Percentiles rank a stretch among this genome's conserved stretches.
Evolutionary conservation across 1,140 invertebrate species (phyloP).

Genomic region (Anastrepha ludens): DNA sequence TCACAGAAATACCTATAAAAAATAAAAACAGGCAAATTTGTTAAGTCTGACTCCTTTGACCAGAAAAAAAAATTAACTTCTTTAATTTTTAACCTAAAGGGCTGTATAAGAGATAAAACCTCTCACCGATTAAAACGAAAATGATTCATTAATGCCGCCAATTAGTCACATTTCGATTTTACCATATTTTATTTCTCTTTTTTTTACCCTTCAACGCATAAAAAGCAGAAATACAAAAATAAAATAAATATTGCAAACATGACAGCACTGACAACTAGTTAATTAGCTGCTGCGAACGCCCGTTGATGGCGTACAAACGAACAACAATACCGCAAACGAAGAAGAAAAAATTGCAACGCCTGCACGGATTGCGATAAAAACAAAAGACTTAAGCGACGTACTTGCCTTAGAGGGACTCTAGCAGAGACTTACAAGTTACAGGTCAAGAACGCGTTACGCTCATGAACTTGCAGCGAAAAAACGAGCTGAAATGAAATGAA

Average conservation of each 20-base stretch:
- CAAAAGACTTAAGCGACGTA: slow-evolving; percentile 56
- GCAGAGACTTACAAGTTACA: not conserved
- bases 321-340: not conserved
- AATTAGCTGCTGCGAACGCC: slow-evolving; percentile 13
- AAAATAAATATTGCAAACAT: slow-evolving; percentile 2
- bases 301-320: not conserved
- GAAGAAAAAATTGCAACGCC: slow-evolving; percentile 7
- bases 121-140: too few relatives aligned
- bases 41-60: too few relatives aligned
- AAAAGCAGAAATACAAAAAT: not conserved
- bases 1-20: too few relatives aligned
- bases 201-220: not conserved
- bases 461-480: slow-evolving; percentile 24
- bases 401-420: slow-evolving; percentile 29
- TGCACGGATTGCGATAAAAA: slow-evolving; percentile 33
- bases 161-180: slow-evolving; percentile 42
- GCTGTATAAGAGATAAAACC: too few relatives aligned
- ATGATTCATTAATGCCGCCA: slow-evolving; percentile 21
- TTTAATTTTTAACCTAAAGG: too few relatives aligned
- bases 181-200: slow-evolving; percentile 25
- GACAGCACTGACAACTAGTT: slow-evolving; percentile 41
- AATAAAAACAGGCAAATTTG: too few relatives aligned
- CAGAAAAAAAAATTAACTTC: too few relatives aligned
- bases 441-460: not conserved
- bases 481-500: not conserved